phyloP scores from a whole-genome alignment of 30 jellyfish, hydroid and myxozoan genomes.

The Chrysaora quinquecirrha region DNA sequence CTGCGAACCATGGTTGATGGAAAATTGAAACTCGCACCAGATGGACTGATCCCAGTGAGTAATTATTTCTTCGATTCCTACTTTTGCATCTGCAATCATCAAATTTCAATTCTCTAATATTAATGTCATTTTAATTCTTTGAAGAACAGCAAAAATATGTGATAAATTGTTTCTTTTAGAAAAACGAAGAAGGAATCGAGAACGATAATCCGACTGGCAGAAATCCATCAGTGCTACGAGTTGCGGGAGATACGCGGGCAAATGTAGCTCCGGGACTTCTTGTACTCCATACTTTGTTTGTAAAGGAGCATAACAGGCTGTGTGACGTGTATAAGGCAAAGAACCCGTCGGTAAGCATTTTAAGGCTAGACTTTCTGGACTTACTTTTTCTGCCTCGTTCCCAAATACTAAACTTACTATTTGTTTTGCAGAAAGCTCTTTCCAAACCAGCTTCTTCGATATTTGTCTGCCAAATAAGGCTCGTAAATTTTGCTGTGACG shows the following conservation, averaged over 20 bases:
- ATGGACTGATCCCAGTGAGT: slow-evolving; percentile 89
- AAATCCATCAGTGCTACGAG: slow-evolving; percentile 59
- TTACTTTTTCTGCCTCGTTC: too few relatives aligned
- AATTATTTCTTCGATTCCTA: too few relatives aligned
- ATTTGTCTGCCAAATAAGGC: too few relatives aligned
- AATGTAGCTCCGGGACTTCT: slow-evolving; percentile 96
- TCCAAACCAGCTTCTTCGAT: too few relatives aligned
- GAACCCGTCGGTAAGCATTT: slow-evolving; percentile 81
- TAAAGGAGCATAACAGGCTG: slow-evolving; percentile 90
- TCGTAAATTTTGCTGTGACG: too few relatives aligned
- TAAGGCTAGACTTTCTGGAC: too few relatives aligned
- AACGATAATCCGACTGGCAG: slow-evolving; percentile 91
- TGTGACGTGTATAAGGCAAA: slow-evolving; percentile 77
- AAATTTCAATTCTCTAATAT: too few relatives aligned
- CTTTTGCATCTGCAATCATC: too few relatives aligned
- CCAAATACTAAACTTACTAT: too few relatives aligned
- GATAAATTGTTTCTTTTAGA: slow-evolving; percentile 46
- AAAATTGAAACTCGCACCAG: slow-evolving; percentile 73
- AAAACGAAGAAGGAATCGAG: slow-evolving; percentile 67
- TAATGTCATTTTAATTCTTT: too few relatives aligned
- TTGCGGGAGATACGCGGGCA: slow-evolving; percentile 96
- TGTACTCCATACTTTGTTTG: slow-evolving; percentile 83
- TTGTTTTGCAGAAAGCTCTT: too few relatives aligned
- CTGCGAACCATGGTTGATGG: slow-evolving; percentile 87
- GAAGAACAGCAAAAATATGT: too few relatives aligned